These are phyloP conservation scores for Aporophyla lueneburgensis DNA, from an alignment of 2,888 invertebrate genomes.

Conservation along the genomic window DNA sequence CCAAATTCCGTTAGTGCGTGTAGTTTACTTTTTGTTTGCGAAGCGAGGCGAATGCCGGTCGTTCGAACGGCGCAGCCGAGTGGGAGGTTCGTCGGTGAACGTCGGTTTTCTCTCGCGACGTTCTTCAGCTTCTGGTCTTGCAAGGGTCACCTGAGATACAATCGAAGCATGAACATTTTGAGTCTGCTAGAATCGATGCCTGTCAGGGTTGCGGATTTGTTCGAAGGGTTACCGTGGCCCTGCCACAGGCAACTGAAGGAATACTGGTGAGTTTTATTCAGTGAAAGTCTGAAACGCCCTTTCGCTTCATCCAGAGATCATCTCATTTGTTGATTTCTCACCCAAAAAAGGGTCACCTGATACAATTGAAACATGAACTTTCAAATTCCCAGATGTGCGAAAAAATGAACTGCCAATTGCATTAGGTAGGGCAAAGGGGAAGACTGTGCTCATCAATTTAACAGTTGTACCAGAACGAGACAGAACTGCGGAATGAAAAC, in stretches of 20 bases:
- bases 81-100: constrained; percentile 82
- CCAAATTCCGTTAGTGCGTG: constrained; percentile 32
- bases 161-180: background rate
- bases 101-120: constrained; percentile 76
- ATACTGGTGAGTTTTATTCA: too few relatives aligned
- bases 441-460: background rate
- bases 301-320: too few relatives aligned
- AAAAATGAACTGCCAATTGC: background rate
- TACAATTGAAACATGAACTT: constrained; percentile 2
- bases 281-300: too few relatives aligned
- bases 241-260: too few relatives aligned
- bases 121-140: constrained; percentile 76
- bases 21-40: constrained; percentile 72
- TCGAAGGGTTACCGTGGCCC: too few relatives aligned
- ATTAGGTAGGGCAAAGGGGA: background rate
- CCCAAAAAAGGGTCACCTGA: constrained; percentile 73
- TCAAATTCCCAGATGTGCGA: background rate
- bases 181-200: too few relatives aligned
- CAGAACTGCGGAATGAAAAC: background rate
- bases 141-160: constrained; percentile 75
- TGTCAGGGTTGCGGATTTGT: too few relatives aligned
- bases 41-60: constrained; percentile 71
- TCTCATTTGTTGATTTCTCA: too few relatives aligned
- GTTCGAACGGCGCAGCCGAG: constrained; percentile 79
- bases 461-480: background rate